Evolutionary conservation across 1,140 invertebrate species (phyloP), one percentile per base, ranked within the genome.

Genomic region (Drosophila sturtevanti): DNA sequence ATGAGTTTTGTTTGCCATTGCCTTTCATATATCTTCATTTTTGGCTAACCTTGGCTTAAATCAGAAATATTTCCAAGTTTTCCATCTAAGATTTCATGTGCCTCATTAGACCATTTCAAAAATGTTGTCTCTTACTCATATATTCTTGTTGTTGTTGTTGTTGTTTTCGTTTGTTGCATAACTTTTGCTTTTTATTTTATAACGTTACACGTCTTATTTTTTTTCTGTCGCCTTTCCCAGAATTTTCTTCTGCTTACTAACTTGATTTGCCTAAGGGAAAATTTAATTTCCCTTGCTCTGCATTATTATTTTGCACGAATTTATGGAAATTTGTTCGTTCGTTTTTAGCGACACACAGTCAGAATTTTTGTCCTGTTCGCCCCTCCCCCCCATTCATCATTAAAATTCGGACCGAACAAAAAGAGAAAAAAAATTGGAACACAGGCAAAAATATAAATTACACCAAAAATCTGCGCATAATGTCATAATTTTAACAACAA

Each of bases 251-350:
- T 52, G 44, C 27, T 31, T 10, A 48, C 9, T 14, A 38, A 66
- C 37, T 18, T 24, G 55, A 54, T 55, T 77, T 66, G 52, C 52
- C 51, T 55, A 9, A 38, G 37, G 54, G 35, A 35, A 59, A 70
- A 81, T 68, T 62, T 27, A 78, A 75, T 81, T 75, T 75, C 16
- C 11, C 31, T 51, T 61, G 54, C 61, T 69, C 82, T 78, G 78
- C 64, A 68, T 75, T 82, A 24, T 82, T 48, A 48, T 48, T 48
- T 72, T 72, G 41, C 71, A 68, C 58, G 54, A 68, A 76, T 75
- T 82, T 82, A 79, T 82, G 80, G 63, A 75, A 81, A 82, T 75
- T 72, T 69, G 54, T 48, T 48, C 41, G 22, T 78, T 71, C 44
- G 44, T 35, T 34, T 41, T 52, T 27, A 34, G 22, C 18, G 4